Evolutionary conservation across 2,113 vertebrate genomes (phyloP), one percentile per base, ranked within the genome.

Genomic region (Thalassarche chlororhynchos): DNA sequence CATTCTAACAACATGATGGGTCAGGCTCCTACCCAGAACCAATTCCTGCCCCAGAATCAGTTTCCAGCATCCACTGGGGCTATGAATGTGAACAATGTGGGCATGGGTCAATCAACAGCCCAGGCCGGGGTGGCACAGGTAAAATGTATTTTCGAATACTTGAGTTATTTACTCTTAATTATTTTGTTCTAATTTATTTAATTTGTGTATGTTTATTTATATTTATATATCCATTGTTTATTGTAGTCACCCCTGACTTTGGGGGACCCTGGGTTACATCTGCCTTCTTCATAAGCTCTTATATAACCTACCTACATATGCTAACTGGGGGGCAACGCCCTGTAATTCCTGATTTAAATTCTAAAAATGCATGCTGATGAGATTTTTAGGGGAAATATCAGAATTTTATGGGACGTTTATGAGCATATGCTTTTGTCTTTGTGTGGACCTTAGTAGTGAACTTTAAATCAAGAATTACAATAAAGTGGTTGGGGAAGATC

Each of bases 11-110:
- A 98, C 93, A 98, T 99, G 98, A 98, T 99, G 97, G 97, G 99
- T 92, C 99, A 99, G 95, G 97, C 98, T 19, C 96, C 99, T 54
- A 97, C 98, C 60, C 99, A 99, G 98, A 99, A 97, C 97, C 99
- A 99, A 72, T 99, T 99, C 93, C 97, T 99, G 97, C 97, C 98
- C 40, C 99, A 99, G 97, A 99, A 98, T 75, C 99, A 99, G 90
- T 99, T 99, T 90, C 95, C 98, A 54, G 91, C 98, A 34, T 98
- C 98, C 87, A 98, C 96, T 76, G 99, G 98, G 90, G 96, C 98
- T 9, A 98, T 99, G 98, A 99, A 98, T 97, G 99, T 99, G 96
- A 99, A 99, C 98, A 98, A 15, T 38, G 98, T 99, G 69, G 98
- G 98, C 93, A 92, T 99, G 96, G 98, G 99, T 52, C 99, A 99